A percentile compares a stretch with the other conserved stretches of the same genome.
Evolutionary conservation across 2,113 vertebrate species (phyloP).

Genomic region (Bubo bubo): DNA sequence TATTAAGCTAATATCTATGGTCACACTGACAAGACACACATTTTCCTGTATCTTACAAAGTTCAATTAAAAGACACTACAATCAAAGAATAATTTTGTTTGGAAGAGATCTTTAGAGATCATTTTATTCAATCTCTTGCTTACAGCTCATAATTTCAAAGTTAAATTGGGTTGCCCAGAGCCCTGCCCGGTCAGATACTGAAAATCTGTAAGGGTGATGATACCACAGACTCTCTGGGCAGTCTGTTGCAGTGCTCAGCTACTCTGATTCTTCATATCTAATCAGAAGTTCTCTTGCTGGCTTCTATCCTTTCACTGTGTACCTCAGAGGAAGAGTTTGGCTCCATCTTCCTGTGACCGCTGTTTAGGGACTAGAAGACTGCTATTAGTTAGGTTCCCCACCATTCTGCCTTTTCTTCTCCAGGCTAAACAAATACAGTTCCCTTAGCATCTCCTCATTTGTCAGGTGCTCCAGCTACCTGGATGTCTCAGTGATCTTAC

Average conservation of each 20-base stretch:
- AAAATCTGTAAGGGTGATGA: background rate
- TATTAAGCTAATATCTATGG: background rate
- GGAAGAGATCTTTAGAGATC: background rate
- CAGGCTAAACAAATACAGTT: background rate
- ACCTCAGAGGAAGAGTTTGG: background rate
- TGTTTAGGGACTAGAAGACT: background rate
- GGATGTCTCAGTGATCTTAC: background rate
- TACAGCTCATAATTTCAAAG: background rate
- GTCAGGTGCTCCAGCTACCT: background rate
- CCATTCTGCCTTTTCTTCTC: background rate
- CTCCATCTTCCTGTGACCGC: background rate
- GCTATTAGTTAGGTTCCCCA: background rate
- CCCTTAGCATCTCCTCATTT: background rate
- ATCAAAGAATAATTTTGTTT: background rate
- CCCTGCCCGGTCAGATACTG: background rate
- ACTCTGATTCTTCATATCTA: background rate
- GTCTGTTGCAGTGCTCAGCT: background rate
- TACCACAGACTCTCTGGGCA: background rate
- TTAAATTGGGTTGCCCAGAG: background rate
- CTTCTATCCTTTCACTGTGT: background rate
- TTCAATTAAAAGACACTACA: background rate
- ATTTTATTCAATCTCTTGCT: background rate
- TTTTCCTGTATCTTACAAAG: background rate
- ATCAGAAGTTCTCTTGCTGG: background rate
- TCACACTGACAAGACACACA: background rate